These are phyloP conservation scores for Oncorhynchus masou DNA, from an alignment of 2,113 vertebrate genomes.

Conservation along the genomic window DNA sequence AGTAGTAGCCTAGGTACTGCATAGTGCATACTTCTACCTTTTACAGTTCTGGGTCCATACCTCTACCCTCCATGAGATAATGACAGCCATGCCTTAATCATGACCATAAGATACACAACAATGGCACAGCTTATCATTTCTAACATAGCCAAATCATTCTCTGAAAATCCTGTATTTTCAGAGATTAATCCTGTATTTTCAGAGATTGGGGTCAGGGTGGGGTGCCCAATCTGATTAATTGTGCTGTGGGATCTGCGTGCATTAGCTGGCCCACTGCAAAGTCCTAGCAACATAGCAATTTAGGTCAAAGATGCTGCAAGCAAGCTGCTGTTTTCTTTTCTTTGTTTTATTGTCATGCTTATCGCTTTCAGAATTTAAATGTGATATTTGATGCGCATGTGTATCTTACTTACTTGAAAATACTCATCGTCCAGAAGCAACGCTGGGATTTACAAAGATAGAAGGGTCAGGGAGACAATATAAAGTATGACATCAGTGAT, in stretches of 20 bases:
- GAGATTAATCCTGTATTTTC: conserved; percentile 70
- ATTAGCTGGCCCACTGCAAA: conserved; percentile 64
- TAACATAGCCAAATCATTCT: conserved; percentile 54
- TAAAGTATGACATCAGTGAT: not conserved
- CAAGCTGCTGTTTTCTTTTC: conserved; percentile 47
- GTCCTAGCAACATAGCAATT: conserved; percentile 62
- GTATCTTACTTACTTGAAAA: conserved; percentile 21
- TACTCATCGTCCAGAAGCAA: conserved; percentile 9
- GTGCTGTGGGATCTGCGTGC: conserved; percentile 73
- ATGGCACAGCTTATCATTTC: conserved; percentile 49
- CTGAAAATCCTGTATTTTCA: conserved; percentile 61
- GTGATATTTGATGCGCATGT: conserved; percentile 22
- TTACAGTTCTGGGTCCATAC: not conserved
- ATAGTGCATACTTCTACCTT: not conserved
- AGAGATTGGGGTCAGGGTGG: conserved; percentile 72
- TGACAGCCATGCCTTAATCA: conserved; percentile 41
- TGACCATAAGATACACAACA: conserved; percentile 50
- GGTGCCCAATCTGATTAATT: conserved; percentile 77
- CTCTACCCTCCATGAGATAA: conserved; percentile 9
- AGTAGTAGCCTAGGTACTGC: not conserved
- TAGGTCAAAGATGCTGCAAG: conserved; percentile 69
- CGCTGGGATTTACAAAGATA: not conserved
- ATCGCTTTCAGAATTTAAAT: conserved; percentile 26
- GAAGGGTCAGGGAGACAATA: not conserved
- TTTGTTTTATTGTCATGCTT: conserved; percentile 24